Evolutionary conservation across 2,888 invertebrate genomes (phyloP).

Genomic region (Lycaena phlaeas): DNA sequence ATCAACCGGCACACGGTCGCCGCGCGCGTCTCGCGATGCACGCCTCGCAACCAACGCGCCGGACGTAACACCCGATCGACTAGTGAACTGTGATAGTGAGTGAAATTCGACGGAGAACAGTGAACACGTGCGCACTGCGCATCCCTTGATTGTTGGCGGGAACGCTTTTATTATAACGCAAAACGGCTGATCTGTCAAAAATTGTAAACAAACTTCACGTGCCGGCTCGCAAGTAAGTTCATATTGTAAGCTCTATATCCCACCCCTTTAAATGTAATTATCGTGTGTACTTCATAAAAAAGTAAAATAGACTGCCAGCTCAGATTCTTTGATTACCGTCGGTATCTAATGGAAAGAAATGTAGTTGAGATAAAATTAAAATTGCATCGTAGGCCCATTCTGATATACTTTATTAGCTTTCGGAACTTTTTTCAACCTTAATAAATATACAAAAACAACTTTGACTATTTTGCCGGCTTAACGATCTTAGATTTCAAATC

Average conservation of each 20-base stretch:
- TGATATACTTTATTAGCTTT: too few species aligned
- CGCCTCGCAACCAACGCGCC: slow-evolving; percentile 28
- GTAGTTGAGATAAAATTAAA: too few species aligned
- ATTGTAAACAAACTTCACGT: slow-evolving; percentile 65
- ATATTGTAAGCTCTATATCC: too few species aligned
- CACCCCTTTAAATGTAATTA: too few species aligned
- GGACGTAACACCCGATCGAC: slow-evolving; percentile 26
- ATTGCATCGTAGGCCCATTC: too few species aligned
- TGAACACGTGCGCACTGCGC: slow-evolving; percentile 50
- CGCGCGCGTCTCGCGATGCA: slow-evolving; percentile 54
- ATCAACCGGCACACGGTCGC: slow-evolving; percentile 64
- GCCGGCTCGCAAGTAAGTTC: slow-evolving; percentile 64
- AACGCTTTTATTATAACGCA: slow-evolving; percentile 33
- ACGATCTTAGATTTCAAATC: too few species aligned
- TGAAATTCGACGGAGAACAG: slow-evolving; percentile 31
- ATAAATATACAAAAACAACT: too few species aligned
- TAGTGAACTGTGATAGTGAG: slow-evolving; percentile 40
- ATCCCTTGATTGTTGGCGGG: slow-evolving; percentile 34
- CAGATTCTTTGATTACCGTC: too few species aligned
- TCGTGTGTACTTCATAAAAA: slow-evolving; percentile 17
- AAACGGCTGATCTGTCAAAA: slow-evolving; percentile 49
- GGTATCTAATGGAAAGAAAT: too few species aligned
- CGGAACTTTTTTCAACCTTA: too few species aligned
- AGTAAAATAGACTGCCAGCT: too few species aligned
- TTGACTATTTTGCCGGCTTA: too few species aligned